A percentile compares a stretch with the other conserved stretches of the same genome.
phyloP scores from a whole-genome alignment of 1,140 invertebrate genomes.

The Drosophila nigrodunni region DNA sequence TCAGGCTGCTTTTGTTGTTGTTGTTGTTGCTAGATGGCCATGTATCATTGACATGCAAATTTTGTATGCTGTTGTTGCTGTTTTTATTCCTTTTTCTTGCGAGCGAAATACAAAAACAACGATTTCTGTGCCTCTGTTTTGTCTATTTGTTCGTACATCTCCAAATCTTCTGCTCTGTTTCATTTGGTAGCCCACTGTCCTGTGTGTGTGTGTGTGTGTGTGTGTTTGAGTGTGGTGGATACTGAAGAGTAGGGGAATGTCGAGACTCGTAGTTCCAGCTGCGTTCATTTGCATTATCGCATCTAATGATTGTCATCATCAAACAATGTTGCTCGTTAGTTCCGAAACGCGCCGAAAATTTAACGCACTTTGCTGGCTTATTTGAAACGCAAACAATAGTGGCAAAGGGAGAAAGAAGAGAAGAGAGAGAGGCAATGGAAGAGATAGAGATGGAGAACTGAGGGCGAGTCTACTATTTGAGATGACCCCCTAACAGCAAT shows the following conservation, averaged over 20 bases:
- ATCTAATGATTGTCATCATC: conserved; percentile 83
- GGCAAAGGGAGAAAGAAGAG: too few species aligned
- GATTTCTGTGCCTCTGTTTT: conserved; percentile 36
- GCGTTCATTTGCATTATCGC: conserved; percentile 81
- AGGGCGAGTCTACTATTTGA: background rate
- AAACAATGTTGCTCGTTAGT: conserved; percentile 81
- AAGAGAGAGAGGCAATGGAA: background rate
- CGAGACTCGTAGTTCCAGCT: conserved; percentile 14
- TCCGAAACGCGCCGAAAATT: conserved; percentile 46
- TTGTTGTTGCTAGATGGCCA: conserved; percentile 26
- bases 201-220: conserved; percentile 1
- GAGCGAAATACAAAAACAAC: conserved; percentile 20
- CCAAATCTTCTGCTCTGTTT: background rate
- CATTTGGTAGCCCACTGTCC: background rate
- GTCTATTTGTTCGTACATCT: background rate
- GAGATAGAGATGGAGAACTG: background rate
- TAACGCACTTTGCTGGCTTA: conserved; percentile 39
- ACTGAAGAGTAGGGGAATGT: background rate
- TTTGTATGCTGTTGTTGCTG: conserved; percentile 20
- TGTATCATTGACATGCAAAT: conserved; percentile 78
- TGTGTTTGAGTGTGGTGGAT: background rate
- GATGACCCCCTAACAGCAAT: conserved; percentile 1
- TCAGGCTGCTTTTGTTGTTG: conserved; percentile 5
- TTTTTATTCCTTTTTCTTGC: conserved; percentile 15
- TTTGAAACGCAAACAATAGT: conserved; percentile 32